Base-by-base conservation (phyloP, 2,797 vertebrate genomes). In the Gobio occitaniae region DNA sequence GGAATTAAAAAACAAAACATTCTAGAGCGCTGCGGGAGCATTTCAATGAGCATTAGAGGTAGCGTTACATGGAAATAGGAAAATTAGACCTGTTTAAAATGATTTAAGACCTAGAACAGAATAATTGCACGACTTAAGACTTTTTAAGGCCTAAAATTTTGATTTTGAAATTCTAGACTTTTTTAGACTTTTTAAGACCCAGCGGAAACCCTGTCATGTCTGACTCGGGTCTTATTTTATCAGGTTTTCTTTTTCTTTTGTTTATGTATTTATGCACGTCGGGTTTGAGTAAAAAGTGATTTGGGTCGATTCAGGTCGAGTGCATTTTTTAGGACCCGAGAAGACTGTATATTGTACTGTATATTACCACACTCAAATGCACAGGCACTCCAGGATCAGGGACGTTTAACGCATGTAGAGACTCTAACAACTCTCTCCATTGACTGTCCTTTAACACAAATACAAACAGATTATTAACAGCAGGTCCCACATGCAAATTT, bases 361-460 rank as follows among this genome's bases (percentile, higher is more conserved):
- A 17, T 17, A 96, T 95, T 92, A 99, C 98, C 97, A 97, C 94
- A 66, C 96, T 97, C 47, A 99, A 96, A 92, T 99, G 96, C 90
- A 99, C 95, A 76, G 97, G 95, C 68, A 96, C 92, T 89, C 97
- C 97, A 4, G 98, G 96, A 70, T 97, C 97, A 85, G 97, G 97
- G 87, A 98, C 93, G 32, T 95, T 92, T 52, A 98, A 96, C 25
- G 91, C 95, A 83, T 98, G 94, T 47, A 99, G 93, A 2, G 96
- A 96, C 88, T 97, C 95, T 52, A 99, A 94, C 75, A 99, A 96
- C 91, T 99, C 97, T 90, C 95, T 97, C 95, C 96, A 95, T 25
- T 97, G 96, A 89, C 91, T 96, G 83, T 98, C 97, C 98, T 99
- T 92, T 91, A 96, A 66, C 48, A 85, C 65, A 86, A 13, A 74